Evolutionary conservation across 2,888 invertebrate species (phyloP).

Genomic region (Coleophora deauratella): DNA sequence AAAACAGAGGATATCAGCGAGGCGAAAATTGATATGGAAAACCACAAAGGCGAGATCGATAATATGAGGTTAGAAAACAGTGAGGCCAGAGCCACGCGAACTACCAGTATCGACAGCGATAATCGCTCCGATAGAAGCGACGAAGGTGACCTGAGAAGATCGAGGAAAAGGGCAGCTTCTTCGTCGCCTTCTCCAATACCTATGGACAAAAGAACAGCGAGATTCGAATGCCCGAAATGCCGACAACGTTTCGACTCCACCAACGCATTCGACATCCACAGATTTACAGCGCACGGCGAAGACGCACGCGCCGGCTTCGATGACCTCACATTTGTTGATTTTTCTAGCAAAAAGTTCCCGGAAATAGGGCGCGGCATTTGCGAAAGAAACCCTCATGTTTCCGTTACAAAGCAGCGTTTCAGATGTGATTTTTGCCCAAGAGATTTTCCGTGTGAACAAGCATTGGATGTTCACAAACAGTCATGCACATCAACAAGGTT

Average conservation of each 20-base stretch:
- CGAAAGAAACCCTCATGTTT: conserved; percentile 77
- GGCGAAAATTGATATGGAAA: conserved; percentile 53
- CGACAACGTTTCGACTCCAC: conserved; percentile 82
- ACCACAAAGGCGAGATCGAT: conserved; percentile 38
- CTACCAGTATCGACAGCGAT: conserved; percentile 70
- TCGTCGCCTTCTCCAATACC: conserved; percentile 50
- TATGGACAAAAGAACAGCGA: conserved; percentile 51
- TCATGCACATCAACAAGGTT: conserved; percentile 51
- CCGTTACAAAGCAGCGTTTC: conserved; percentile 75
- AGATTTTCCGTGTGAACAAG: conserved; percentile 81
- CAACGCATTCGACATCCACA: conserved; percentile 81
- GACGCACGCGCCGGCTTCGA: conserved; percentile 78
- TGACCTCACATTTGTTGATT: conserved; percentile 85
- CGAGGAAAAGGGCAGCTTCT: conserved; percentile 57
- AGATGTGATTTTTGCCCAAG: conserved; percentile 81
- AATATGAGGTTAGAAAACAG: conserved; percentile 46
- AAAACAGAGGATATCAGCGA: conserved; percentile 66
- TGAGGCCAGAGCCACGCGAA: conserved; percentile 45
- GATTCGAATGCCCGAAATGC: conserved; percentile 81
- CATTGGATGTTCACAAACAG: conserved; percentile 79
- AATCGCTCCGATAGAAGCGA: conserved; percentile 73
- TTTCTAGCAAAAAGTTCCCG: conserved; percentile 85
- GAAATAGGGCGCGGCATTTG: conserved; percentile 83
- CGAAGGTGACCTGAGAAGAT: conserved; percentile 49
- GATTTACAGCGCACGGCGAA: conserved; percentile 75